Percentiles rank a stretch among this genome's conserved stretches.
phyloP scores from a whole-genome alignment of 2,797 vertebrate species.

The Taenioides sp. region DNA sequence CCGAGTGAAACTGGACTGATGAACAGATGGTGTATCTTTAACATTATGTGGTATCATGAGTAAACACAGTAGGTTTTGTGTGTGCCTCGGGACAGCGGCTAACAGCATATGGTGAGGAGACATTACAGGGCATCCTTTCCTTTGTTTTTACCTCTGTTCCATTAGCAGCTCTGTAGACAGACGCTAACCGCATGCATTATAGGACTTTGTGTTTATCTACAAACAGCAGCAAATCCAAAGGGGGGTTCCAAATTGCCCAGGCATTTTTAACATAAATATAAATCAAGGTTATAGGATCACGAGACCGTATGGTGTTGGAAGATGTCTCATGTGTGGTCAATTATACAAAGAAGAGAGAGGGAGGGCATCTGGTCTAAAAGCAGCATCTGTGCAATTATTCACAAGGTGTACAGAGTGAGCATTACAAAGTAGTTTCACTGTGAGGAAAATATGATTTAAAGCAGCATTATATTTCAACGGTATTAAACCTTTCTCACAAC shows the following conservation, averaged over 20 bases:
- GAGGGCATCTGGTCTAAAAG: neutral
- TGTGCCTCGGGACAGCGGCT: constrained; percentile 52
- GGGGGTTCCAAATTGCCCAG: constrained; percentile 35
- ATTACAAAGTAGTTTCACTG: too few species aligned
- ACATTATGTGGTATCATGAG: constrained; percentile 59
- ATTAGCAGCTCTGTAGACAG: constrained; percentile 50
- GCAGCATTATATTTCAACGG: neutral
- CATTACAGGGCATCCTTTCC: constrained; percentile 55
- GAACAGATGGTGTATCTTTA: constrained; percentile 74
- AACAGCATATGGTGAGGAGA: constrained; percentile 68
- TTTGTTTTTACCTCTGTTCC: constrained; percentile 37
- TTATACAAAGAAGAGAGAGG: neutral
- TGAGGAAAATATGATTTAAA: neutral
- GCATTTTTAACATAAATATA: neutral
- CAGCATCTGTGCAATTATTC: neutral
- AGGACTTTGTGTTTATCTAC: constrained; percentile 34
- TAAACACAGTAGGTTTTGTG: constrained; percentile 54
- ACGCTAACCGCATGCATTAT: constrained; percentile 65
- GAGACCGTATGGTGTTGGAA: neutral
- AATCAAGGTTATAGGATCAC: neutral
- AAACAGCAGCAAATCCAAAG: constrained; percentile 28
- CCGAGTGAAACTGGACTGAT: constrained; percentile 32
- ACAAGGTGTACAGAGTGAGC: neutral
- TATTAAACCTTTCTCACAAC: too few species aligned
- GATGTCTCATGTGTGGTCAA: neutral